Base-by-base conservation (phyloP, 2,113 vertebrate species). In the Thinocorus orbignyianus region DNA sequence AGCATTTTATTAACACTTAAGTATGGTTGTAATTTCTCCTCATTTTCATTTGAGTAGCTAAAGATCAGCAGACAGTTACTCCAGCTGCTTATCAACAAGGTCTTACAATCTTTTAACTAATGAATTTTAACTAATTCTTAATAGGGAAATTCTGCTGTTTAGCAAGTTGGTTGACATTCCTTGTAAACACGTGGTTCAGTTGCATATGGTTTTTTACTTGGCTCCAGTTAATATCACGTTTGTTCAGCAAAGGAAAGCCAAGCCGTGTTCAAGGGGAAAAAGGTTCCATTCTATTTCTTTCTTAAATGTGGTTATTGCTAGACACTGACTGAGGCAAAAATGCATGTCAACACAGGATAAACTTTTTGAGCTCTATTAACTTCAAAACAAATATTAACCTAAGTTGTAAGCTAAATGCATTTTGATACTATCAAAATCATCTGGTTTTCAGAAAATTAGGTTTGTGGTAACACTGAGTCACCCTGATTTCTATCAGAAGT, bases 171-270 rank as follows among this genome's bases (percentile, higher is more conserved):
- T 79, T 93, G 68, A 68, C 48, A 65, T 92, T 93, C 46, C 66
- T 88, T 91, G 90, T 49, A 62, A 87, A 94, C 60, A 84, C 52
- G 51, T 68, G 88, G 72, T 91, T 54, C 65, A 65, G 62, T 70
- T 92, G 80, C 57, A 54, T 82, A 62, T 87, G 77, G 79, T 93
- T 95, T 95, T 94, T 91, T 61, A 95, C 81, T 96, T 93, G 92
- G 72, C 81, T 90, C 66, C 79, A 88, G 85, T 95, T 90, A 96
- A 73, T 70, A 91, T 26, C 49, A 60, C 77, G 54, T 84, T 95
- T 86, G 20, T 84, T 69, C 48, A 81, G 52, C 85, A 90, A 80
- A 87, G 48, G 68, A 95, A 85, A 90, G 52, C 68, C 54, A 81
- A 1, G 3, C 12, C 79, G 24, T 48, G 28, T 80, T 61, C 12